A percentile compares a stretch with the other conserved stretches of the same genome.
Conservation (phyloP, 2,797 vertebrate species). For the Galago senegalensis region DNA sequence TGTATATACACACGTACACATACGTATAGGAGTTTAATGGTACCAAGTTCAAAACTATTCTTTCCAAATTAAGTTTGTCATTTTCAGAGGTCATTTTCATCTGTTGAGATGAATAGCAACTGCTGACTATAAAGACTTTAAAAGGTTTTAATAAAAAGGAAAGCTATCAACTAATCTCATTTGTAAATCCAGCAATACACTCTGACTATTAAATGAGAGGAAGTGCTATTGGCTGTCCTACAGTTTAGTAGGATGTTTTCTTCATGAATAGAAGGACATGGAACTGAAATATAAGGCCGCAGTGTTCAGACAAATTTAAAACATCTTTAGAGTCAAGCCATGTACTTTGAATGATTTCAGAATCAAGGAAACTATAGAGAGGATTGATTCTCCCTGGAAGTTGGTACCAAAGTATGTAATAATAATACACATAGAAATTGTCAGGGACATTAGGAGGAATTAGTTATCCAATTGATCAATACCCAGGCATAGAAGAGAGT, state of each 20-base stretch:
- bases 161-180: neutral
- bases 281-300: neutral
- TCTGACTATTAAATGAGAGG: neutral
- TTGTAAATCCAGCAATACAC: neutral
- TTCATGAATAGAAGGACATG: neutral
- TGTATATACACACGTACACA: too few relatives aligned
- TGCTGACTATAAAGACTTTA: neutral
- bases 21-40: neutral
- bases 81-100: neutral
- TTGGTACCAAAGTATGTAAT: conserved; percentile 29
- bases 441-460: neutral
- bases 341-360: conserved; percentile 60
- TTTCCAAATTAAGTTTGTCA: neutral
- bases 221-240: neutral
- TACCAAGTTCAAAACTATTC: neutral
- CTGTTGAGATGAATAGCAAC: neutral
- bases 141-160: neutral
- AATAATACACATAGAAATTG: neutral
- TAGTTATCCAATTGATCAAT: conserved; percentile 13
- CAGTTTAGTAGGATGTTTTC: neutral
- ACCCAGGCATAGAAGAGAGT: neutral
- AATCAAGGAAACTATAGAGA: conserved; percentile 58
- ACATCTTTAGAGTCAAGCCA: neutral
- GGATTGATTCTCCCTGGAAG: conserved; percentile 55
- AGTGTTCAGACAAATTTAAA: conserved; percentile 48